phyloP scores from a whole-genome alignment of 2,888 invertebrate species.

The Megalurothrips usitatus region DNA sequence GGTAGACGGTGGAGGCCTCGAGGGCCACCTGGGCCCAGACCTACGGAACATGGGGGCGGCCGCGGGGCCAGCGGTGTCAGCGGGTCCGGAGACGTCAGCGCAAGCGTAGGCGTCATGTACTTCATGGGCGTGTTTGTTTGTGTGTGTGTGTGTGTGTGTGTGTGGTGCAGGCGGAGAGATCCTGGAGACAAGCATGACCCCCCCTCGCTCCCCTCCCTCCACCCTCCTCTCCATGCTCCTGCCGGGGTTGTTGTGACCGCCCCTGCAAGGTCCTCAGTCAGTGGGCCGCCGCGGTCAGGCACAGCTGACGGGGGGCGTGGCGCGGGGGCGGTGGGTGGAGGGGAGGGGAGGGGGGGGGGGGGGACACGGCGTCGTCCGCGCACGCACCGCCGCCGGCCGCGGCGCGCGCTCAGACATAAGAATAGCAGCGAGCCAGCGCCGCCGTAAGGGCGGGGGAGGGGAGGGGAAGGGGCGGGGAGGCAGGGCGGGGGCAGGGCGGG shows the following conservation, averaged over 20 bases:
- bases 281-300: too few species aligned
- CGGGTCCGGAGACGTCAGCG: not conserved
- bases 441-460: not conserved
- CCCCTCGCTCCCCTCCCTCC: too few species aligned
- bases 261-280: too few species aligned
- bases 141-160: not conserved
- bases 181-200: too few species aligned
- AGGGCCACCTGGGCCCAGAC: slow-evolving; percentile 55
- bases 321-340: not conserved
- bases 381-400: not conserved
- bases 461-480: not conserved
- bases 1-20: slow-evolving; percentile 80
- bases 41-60: not conserved
- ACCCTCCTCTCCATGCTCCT: too few species aligned
- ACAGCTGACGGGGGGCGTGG: not conserved
- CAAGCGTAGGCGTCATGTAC: not conserved
- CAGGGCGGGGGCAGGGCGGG: not conserved
- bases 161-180: too few species aligned
- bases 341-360: not conserved
- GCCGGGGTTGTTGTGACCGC: too few species aligned
- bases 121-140: not conserved
- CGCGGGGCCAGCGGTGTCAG: not conserved
- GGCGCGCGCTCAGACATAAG: slow-evolving; percentile 2
- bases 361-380: not conserved
- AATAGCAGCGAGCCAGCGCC: slow-evolving; percentile 16